A percentile compares a stretch with the other conserved stretches of the same genome.
Conservation (phyloP, 1,140 invertebrate genomes). For the Drosophila kikkawai region DNA sequence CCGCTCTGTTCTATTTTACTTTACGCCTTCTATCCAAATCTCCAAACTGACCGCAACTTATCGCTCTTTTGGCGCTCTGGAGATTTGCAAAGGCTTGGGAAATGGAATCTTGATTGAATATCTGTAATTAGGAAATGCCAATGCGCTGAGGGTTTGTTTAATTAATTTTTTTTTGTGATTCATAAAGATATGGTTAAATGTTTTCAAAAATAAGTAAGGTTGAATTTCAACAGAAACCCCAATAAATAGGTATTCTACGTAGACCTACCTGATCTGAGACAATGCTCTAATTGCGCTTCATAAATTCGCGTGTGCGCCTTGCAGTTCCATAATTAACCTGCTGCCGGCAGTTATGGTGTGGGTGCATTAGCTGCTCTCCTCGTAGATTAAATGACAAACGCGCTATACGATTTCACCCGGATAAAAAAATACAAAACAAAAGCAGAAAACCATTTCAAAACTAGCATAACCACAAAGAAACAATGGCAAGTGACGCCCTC, state of each 20-base stretch:
- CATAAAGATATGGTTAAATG: constrained; percentile 10
- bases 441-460: constrained; percentile 26
- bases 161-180: constrained; percentile 28
- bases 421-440: constrained; percentile 13
- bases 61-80: constrained; percentile 14
- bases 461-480: constrained; percentile 38
- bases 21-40: constrained; percentile 13
- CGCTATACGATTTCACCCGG: constrained; percentile 53
- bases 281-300: constrained; percentile 36
- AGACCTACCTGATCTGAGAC: constrained; percentile 1
- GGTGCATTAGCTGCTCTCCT: constrained; percentile 31
- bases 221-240: not conserved
- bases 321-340: constrained; percentile 48
- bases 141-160: constrained; percentile 23
- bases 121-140: constrained; percentile 28
- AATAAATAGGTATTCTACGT: not conserved
- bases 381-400: constrained; percentile 51
- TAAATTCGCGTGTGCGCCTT: constrained; percentile 27
- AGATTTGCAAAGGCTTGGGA: constrained; percentile 40
- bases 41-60: constrained; percentile 44
- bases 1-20: constrained; percentile 3
- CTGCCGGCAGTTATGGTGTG: constrained; percentile 31
- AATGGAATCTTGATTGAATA: constrained; percentile 40
- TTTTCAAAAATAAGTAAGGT: not conserved
- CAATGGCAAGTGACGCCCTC: constrained; percentile 36